Base-by-base conservation (phyloP, 2,888 invertebrate genomes). In the Chymomyza caudatula region DNA sequence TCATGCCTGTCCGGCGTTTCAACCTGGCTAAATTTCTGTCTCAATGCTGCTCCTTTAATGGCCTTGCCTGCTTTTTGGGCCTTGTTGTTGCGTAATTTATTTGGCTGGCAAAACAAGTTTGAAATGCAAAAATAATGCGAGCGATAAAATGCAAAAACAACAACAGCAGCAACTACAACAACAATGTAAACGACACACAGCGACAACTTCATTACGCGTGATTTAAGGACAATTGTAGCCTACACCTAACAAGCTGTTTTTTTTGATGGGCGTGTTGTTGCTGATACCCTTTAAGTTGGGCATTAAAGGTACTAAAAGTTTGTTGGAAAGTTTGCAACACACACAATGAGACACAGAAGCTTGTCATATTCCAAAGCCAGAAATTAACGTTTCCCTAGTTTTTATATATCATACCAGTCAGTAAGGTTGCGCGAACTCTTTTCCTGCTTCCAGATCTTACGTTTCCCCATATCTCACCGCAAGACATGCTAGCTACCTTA, bases 151-250 rank as follows among this genome's bases (percentile, higher is more conserved):
- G 86, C 86, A 85, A 83, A 86, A 77, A 82, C 80, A 85, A 82
- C 82, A 82, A 74, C 55, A 56, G 52, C 44, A 63, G 42, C 59
- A 71, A 63, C 63, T 71, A 71, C 74, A 71, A 65, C 63, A 65
- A 69, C 63, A 65, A 63, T 29, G n/a, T 23, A 23, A 60, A 43
- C 20, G 15, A 60, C 42, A 60, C 49, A 56, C 63, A 72, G 74
- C 76, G 75, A 88, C 87, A 86, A 86, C 86, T 87, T 88, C 87
- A 87, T 88, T 87, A 88, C 87, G 87, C 77, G 87, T 88, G 88
- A 87, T 87, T 87, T 87, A 87, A 77, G 86, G 82, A 82, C 86
- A 82, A 86, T 84, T 85, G 81, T 86, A 77, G 86, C 80, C 85
- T 65, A 73, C 86, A 85, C 83, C 86, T 82, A 74, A 70, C 59